phyloP scores from a whole-genome alignment of 2,888 invertebrate genomes.

The Bembecia ichneumoniformis region DNA sequence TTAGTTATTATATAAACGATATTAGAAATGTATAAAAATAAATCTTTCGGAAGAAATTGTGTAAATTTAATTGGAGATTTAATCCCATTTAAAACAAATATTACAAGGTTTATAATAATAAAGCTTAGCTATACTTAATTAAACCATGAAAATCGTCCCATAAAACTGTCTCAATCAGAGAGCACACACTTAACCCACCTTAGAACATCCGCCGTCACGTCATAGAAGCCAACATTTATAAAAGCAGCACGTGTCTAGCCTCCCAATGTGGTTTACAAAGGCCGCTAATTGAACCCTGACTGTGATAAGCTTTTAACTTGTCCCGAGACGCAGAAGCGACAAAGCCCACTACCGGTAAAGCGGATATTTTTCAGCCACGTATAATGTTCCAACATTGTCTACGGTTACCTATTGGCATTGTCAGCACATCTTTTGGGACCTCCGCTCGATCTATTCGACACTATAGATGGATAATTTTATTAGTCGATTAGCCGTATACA shows the following conservation, averaged over 20 bases:
- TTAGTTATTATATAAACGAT: too few relatives aligned
- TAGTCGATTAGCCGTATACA: conserved; percentile 11
- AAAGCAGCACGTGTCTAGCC: background rate
- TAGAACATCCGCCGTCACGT: too few relatives aligned
- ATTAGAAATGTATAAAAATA: too few relatives aligned
- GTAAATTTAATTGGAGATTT: too few relatives aligned
- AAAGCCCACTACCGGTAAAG: conserved; percentile 3
- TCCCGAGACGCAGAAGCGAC: background rate
- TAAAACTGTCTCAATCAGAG: too few relatives aligned
- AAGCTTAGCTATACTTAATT: too few relatives aligned
- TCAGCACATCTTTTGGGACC: conserved; percentile 29
- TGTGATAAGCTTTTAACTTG: conserved; percentile 1
- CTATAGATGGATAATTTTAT: conserved; percentile 17
- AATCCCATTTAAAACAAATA: too few relatives aligned
- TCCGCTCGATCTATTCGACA: conserved; percentile 5
- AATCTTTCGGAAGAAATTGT: too few relatives aligned
- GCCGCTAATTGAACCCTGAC: background rate
- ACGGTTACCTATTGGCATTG: conserved; percentile 43
- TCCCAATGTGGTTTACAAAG: background rate
- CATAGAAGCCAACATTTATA: background rate
- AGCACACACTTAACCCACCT: too few relatives aligned
- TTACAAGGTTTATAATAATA: too few relatives aligned
- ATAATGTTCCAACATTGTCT: conserved; percentile 17
- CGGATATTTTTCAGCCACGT: conserved; percentile 14
- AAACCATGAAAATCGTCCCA: too few relatives aligned